phyloP scores from a whole-genome alignment of 2,888 invertebrate genomes.

The Xylophagus ater region DNA sequence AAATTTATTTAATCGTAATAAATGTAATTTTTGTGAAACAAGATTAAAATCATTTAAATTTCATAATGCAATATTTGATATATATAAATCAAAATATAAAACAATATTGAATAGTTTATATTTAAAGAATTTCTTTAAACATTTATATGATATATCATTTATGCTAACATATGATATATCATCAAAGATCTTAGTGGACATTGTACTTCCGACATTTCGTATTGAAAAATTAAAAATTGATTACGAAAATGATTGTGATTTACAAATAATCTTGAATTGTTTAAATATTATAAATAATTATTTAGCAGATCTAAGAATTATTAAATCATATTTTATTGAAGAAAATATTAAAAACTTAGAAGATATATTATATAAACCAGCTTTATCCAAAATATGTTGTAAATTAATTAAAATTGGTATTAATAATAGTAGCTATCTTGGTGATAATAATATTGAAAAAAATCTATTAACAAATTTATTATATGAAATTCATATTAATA shows the following conservation, averaged over 20 bases:
- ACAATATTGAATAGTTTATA: conserved; percentile 13
- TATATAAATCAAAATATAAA: conserved; percentile 23
- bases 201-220: conserved; percentile 34
- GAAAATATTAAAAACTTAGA: conserved; percentile 34
- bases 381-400: conserved; percentile 30
- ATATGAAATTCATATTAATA: conserved; percentile 29
- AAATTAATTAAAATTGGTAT: conserved; percentile 37
- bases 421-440: conserved; percentile 32
- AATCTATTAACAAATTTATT: conserved; percentile 26
- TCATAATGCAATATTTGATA: conserved; percentile 25
- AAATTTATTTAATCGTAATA: too few relatives aligned
- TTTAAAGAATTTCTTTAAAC: conserved; percentile 28
- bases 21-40: conserved; percentile 28
- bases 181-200: conserved; percentile 30
- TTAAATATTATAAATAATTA: conserved; percentile 34
- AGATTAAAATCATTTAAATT: conserved; percentile 31
- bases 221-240: conserved; percentile 22
- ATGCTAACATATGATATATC: conserved; percentile 30
- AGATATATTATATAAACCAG: conserved; percentile 29
- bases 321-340: conserved; percentile 34
- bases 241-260: not conserved
- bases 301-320: conserved; percentile 32
- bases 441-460: conserved; percentile 31
- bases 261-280: conserved; percentile 26
- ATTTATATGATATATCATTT: conserved; percentile 33